phyloP scores from a whole-genome alignment of 2,113 vertebrate genomes.

The Pandion haliaetus region DNA sequence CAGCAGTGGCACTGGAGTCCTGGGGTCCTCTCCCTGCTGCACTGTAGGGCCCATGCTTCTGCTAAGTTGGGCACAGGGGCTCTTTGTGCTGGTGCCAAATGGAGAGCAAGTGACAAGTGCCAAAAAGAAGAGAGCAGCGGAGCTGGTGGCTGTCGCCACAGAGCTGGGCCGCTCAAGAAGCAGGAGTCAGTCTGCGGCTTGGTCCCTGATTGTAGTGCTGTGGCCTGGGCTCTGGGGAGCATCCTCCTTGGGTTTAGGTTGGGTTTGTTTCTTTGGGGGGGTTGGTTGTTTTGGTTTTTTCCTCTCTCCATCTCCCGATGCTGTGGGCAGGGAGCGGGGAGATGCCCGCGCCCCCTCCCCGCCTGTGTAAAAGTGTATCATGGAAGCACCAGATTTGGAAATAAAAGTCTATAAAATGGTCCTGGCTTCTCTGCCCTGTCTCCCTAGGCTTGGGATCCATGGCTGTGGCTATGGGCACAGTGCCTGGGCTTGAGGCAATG shows the following conservation, averaged over 20 bases:
- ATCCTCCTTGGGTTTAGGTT: neutral
- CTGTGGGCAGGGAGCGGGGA: slow-evolving; percentile 22
- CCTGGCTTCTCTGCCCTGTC: neutral
- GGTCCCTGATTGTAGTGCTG: slow-evolving; percentile 30
- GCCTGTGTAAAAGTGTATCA: slow-evolving; percentile 78
- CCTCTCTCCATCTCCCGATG: neutral
- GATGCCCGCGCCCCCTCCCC: neutral
- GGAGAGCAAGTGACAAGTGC: slow-evolving; percentile 53
- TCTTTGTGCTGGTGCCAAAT: neutral
- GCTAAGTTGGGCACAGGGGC: neutral
- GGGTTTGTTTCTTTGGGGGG: neutral
- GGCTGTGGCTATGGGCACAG: neutral
- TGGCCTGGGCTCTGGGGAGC: slow-evolving; percentile 37
- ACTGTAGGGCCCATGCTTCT: neutral
- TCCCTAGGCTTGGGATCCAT: neutral
- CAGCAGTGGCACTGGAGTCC: neutral
- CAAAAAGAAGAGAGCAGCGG: slow-evolving; percentile 15
- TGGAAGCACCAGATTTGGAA: slow-evolving; percentile 79
- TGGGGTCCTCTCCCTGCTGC: neutral
- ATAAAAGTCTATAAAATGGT: slow-evolving; percentile 79
- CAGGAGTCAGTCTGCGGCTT: neutral
- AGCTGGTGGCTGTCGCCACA: neutral
- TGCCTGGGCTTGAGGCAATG: rapidly evolving
- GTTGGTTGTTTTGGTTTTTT: neutral
- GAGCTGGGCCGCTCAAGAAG: neutral